Conservation (phyloP, 1,140 invertebrate genomes). For the Agrilus planipennis region DNA sequence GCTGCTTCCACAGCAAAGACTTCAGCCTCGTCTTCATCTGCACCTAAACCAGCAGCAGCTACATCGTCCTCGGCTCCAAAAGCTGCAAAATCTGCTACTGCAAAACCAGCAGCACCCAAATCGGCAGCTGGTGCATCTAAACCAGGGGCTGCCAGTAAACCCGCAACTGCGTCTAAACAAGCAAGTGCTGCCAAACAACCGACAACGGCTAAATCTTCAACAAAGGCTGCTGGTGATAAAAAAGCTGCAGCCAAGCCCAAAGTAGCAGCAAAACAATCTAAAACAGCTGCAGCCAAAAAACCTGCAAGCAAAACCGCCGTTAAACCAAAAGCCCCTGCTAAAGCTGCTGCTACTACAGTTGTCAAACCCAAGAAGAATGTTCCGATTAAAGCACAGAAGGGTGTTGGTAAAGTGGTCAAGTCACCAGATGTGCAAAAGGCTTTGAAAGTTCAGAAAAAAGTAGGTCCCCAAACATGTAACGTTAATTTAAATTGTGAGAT, state of each 20-base stretch:
- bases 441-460: slow-evolving; percentile 69
- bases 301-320: slow-evolving; percentile 18
- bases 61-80: slow-evolving; percentile 23
- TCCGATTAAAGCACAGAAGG: slow-evolving; percentile 36
- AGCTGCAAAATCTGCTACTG: slow-evolving; percentile 32
- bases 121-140: slow-evolving; percentile 38
- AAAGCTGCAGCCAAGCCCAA: slow-evolving; percentile 34
- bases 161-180: slow-evolving; percentile 12
- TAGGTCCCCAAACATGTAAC: slow-evolving; percentile 37
- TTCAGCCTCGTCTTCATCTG: slow-evolving; percentile 20
- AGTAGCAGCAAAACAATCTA: slow-evolving; percentile 28
- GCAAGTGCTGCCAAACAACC: slow-evolving; percentile 14
- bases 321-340: slow-evolving; percentile 30
- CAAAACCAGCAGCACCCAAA: slow-evolving; percentile 34
- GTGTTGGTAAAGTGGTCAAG: slow-evolving; percentile 37
- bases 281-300: slow-evolving; percentile 33
- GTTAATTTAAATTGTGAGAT: too few relatives aligned
- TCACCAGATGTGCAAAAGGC: slow-evolving; percentile 44
- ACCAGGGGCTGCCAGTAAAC: slow-evolving; percentile 25
- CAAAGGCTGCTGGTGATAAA: slow-evolving; percentile 10
- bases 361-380: slow-evolving; percentile 51
- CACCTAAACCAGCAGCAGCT: slow-evolving; percentile 35
- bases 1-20: slow-evolving; percentile 32
- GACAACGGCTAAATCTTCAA: slow-evolving; percentile 8
- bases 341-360: slow-evolving; percentile 24